Evolutionary conservation across 2,888 invertebrate species (phyloP).

Genomic region (Neria commutata): DNA sequence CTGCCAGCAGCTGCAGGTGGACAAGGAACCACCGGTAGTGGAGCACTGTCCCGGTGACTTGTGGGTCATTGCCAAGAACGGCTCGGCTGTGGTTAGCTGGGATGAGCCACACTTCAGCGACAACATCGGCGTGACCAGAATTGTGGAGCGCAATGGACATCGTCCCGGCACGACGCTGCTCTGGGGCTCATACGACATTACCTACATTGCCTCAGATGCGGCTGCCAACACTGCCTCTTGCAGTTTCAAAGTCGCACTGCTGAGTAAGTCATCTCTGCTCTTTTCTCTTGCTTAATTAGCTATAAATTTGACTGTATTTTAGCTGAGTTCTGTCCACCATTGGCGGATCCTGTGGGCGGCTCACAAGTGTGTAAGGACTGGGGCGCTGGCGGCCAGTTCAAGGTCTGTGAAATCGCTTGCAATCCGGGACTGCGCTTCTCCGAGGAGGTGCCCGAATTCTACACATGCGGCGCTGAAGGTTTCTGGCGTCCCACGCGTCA

Average conservation of each 20-base stretch:
- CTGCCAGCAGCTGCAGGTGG: slow-evolving; percentile 83
- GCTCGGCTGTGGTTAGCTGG: slow-evolving; percentile 88
- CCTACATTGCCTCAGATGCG: slow-evolving; percentile 91
- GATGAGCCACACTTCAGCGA: slow-evolving; percentile 91
- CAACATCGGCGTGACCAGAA: slow-evolving; percentile 79
- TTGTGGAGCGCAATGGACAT: slow-evolving; percentile 85
- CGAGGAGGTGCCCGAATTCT: slow-evolving; percentile 92
- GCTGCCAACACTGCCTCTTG: slow-evolving; percentile 92
- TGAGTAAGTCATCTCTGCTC: slow-evolving; percentile 69
- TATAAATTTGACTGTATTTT: slow-evolving; percentile 2
- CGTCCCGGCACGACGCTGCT: slow-evolving; percentile 85
- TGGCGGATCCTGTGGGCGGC: slow-evolving; percentile 90
- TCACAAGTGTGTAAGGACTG: slow-evolving; percentile 91
- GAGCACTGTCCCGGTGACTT: slow-evolving; percentile 92
- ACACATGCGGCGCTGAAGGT: slow-evolving; percentile 97
- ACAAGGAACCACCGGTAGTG: slow-evolving; percentile 84
- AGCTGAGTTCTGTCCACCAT: slow-evolving; percentile 91
- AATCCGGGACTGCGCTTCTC: slow-evolving; percentile 88
- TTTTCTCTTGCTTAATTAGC: background rate
- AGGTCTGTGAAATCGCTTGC: slow-evolving; percentile 89
- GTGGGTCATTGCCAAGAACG: slow-evolving; percentile 92
- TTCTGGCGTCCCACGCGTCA: slow-evolving; percentile 92
- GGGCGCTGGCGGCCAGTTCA: slow-evolving; percentile 96
- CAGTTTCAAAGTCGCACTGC: slow-evolving; percentile 86
- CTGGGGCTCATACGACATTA: slow-evolving; percentile 92